Conservation (phyloP, 2,113 vertebrate species). For the Brachyistius frenatus region DNA sequence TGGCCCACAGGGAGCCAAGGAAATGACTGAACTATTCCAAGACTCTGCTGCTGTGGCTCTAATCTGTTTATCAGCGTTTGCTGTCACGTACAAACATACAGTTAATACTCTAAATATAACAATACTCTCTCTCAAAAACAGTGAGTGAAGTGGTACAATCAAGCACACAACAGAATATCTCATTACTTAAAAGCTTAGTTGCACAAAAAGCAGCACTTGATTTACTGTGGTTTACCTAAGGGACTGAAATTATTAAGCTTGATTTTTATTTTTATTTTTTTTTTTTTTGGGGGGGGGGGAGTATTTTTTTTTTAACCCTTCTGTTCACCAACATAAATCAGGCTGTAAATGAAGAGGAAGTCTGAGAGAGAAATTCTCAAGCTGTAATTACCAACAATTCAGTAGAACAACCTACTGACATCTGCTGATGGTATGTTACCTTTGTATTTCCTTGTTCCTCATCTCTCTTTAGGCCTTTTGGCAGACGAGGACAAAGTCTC, state of each 20-base stretch:
- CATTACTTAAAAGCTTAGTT: too few relatives aligned
- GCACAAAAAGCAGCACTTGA: too few relatives aligned
- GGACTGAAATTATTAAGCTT: too few relatives aligned
- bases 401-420: rapidly evolving
- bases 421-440: conserved; percentile 16
- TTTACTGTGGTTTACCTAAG: too few relatives aligned
- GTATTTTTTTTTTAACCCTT: not conserved
- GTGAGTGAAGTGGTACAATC: not conserved
- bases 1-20: conserved; percentile 41
- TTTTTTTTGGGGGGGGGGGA: too few relatives aligned
- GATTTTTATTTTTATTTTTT: too few relatives aligned
- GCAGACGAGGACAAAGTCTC: conserved; percentile 17
- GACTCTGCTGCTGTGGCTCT: not conserved
- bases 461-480: not conserved
- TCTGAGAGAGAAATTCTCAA: not conserved
- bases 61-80: conserved; percentile 27
- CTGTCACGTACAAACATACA: conserved; percentile 34
- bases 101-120: not conserved
- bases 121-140: not conserved
- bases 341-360: not conserved
- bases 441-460: conserved; percentile 61
- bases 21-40: not conserved
- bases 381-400: not conserved
- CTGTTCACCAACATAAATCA: not conserved
- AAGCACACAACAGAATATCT: not conserved